A percentile compares a stretch with the other conserved stretches of the same genome.
These are phyloP conservation scores for Penaeus japonicus DNA, from an alignment of 1,140 invertebrate genomes.

Conservation along the genomic window DNA sequence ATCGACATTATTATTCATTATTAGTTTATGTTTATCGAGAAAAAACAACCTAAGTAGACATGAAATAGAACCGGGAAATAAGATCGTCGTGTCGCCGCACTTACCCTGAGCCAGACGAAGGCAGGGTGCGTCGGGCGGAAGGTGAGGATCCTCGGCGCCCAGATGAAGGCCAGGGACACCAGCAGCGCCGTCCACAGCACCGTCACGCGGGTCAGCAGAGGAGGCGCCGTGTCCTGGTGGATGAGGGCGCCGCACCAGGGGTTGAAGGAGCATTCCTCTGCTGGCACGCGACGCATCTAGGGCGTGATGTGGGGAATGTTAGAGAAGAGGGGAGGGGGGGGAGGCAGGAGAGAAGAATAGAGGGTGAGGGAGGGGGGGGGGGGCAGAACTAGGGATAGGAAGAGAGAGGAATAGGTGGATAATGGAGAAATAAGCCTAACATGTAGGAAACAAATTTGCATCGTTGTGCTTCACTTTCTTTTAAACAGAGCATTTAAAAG, in stretches of 20 bases:
- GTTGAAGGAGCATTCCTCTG: slow-evolving; percentile 28
- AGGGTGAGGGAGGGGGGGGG: not conserved
- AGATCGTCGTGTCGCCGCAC: too few species aligned
- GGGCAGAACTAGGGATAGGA: not conserved
- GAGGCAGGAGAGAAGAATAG: not conserved
- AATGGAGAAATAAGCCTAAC: too few species aligned
- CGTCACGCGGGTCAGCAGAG: slow-evolving; percentile 23
- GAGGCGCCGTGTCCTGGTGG: slow-evolving; percentile 15
- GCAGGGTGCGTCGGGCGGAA: slow-evolving; percentile 11
- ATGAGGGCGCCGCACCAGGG: slow-evolving; percentile 24
- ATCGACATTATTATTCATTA: not conserved
- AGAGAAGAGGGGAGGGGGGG: not conserved
- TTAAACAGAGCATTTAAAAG: too few species aligned
- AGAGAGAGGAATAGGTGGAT: too few species aligned
- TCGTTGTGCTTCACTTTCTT: too few species aligned
- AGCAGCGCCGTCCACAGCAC: not conserved
- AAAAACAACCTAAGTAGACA: not conserved
- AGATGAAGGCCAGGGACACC: slow-evolving; percentile 13
- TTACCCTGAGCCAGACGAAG: slow-evolving; percentile 20
- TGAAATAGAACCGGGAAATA: too few species aligned
- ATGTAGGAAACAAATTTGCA: too few species aligned
- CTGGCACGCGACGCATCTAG: slow-evolving; percentile 15
- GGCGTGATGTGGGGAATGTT: not conserved
- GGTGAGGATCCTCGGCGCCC: slow-evolving; percentile 27
- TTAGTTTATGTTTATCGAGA: not conserved